Conservation (phyloP, 2,888 invertebrate genomes). For the Lepidochrysops patricia region DNA sequence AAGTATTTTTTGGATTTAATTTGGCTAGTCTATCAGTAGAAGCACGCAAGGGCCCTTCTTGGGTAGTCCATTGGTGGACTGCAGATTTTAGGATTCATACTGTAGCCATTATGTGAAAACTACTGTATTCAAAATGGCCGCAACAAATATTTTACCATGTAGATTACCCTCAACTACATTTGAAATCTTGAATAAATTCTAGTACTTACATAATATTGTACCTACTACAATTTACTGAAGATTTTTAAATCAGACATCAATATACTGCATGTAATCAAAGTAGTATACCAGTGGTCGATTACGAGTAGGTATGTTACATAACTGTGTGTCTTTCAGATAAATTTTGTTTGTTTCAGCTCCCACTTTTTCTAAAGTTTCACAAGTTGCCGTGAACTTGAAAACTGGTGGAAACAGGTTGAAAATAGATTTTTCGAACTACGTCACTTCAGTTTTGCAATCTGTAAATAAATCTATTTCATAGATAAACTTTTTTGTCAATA, state of each 20-base stretch:
- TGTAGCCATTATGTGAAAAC: background rate
- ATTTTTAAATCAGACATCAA: no score
- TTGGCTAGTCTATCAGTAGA: no score
- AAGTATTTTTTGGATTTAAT: no score
- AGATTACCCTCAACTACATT: no score
- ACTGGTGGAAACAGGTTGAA: constrained; percentile 74
- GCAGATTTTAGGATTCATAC: no score
- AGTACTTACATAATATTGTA: no score
- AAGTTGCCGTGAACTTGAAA: constrained; percentile 74
- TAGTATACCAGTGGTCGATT: background rate
- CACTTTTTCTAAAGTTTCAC: constrained; percentile 75
- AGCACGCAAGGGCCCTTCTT: no score
- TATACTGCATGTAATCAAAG: background rate
- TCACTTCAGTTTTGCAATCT: constrained; percentile 56
- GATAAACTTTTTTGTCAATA: constrained; percentile 19
- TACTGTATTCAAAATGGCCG: background rate
- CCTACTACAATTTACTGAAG: no score
- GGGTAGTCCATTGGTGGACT: no score
- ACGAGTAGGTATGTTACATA: no score
- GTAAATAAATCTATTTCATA: constrained; percentile 33
- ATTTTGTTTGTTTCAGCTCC: constrained; percentile 60
- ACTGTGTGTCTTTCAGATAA: background rate
- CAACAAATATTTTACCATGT: no score
- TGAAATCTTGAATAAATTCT: no score
- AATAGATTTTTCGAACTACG: constrained; percentile 71